Base-by-base conservation (phyloP, 2,888 invertebrate species). In the Prenolepis imparis region DNA sequence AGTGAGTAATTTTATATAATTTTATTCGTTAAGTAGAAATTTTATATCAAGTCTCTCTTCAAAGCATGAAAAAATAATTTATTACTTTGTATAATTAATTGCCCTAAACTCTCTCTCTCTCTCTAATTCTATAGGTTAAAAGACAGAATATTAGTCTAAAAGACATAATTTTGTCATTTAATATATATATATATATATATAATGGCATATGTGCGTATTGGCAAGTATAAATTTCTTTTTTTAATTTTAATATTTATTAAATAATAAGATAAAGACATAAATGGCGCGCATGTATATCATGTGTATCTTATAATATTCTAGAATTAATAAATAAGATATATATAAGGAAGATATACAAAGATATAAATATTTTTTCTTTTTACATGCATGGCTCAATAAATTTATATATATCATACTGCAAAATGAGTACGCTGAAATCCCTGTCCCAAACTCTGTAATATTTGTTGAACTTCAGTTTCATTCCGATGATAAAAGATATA, bases 371-470 rank as follows among this genome's bases (percentile, higher is more conserved):
- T 8, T 41, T 28, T 64, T 36, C 5, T 24, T 66, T 15, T 55
- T 15, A 1, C 9, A 55, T 21, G 15, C n/a, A 52, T 52, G 8
- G 8, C 21, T 67, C 21, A n/a, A n/a, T 41, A 57, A 41, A 67
- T 28, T 0, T 15, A 24, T 55, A 39, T 44, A 66, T 73, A 41
- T 48, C 88, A 96, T 64, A 96, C 96, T 57, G 95, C 95, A 91
- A 94, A 96, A 91, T 95, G 95, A 6, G 95, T 96, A 86, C 96
- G 94, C 68, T 95, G 95, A 87, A 96, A 96, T 74, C 95, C 96
- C 93, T 96, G 96, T 1, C 95, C 95, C 75, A 96, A 94, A 88
- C 95, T 96, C 88, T 95, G 95, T 55, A 96, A 90, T 86, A 96
- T 95, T 18, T 94, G 94, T 84, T 95, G 95, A 18, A 95, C 94